Base-by-base conservation (phyloP, 2,113 vertebrate genomes). In the Corvus moneduloides region DNA sequence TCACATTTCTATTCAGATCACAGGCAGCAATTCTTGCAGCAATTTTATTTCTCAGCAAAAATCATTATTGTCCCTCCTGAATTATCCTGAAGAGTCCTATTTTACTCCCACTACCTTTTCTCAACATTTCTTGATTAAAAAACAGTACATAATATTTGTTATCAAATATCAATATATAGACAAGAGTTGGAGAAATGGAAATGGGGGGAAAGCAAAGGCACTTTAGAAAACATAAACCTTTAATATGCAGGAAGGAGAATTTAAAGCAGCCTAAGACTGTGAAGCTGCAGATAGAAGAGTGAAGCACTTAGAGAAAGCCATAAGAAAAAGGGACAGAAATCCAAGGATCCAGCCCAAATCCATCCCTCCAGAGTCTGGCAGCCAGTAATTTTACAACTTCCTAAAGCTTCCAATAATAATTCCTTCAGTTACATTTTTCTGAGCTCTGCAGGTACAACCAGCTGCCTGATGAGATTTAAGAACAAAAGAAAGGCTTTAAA, bases 161-260 rank as follows among this genome's bases (percentile, higher is more conserved):
- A 97, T 92, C 94, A 97, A 96, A 93, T 95, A 94, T 95, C 96
- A 92, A 96, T 97, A 96, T 95, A 97, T 94, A 46, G 96, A 93
- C 32, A 66, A 79, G 58, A 89, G 88, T 92, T 84, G 96, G 71
- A 41, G 63, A 72, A 87, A 97, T n/a, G 55, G 84, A 95, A 90
- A 91, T n/a, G 28, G 27, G 48, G 43, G 33, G 62, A 84, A 86
- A 76, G 41, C 27, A 94, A 84, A 89, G 35, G 58, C 80, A 16
- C 85, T 95, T 96, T 64, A 89, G 30, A 84, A 86, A 94, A 89
- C 16, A 5, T 62, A 93, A 77, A 64, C 43, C 78, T 93, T 74
- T 71, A 92, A 85, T 76, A 94, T 93, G 91, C 75, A 95, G 46
- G 22, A 71, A 39, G 44, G 11, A 52, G 62, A 88, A 84, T 93